Percentiles rank a stretch among this genome's conserved stretches.
These are phyloP conservation scores for Acrocera orbiculus DNA, from an alignment of 2,888 invertebrate genomes.

Conservation along the genomic window DNA sequence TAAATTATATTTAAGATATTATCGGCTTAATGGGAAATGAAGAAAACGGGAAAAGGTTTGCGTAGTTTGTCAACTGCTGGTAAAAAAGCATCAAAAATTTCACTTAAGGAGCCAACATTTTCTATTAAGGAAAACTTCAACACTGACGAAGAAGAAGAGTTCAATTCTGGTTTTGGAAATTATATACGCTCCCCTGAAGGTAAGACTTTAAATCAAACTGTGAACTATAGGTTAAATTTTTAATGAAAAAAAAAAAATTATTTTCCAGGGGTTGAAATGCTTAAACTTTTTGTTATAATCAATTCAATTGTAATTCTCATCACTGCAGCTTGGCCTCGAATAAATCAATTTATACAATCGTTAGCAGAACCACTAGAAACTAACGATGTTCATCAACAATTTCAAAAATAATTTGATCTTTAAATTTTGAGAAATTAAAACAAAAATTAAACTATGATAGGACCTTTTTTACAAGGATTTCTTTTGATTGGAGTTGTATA, in stretches of 20 bases:
- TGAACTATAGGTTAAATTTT: background rate
- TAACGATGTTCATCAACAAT: too few relatives aligned
- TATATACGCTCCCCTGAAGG: slow-evolving; percentile 28
- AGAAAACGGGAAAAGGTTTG: too few relatives aligned
- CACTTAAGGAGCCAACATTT: slow-evolving; percentile 6
- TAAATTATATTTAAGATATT: too few relatives aligned
- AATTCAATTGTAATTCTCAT: slow-evolving; percentile 55
- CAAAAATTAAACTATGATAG: slow-evolving; percentile 37
- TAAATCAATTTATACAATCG: background rate
- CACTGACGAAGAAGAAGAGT: slow-evolving; percentile 20
- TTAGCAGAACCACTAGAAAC: too few relatives aligned
- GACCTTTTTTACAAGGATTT: slow-evolving; percentile 41
- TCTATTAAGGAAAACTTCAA: slow-evolving; percentile 14
- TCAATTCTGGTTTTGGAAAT: slow-evolving; percentile 30
- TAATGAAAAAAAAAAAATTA: background rate
- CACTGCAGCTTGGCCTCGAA: slow-evolving; percentile 49
- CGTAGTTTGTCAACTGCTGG: too few relatives aligned
- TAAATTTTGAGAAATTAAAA: too few relatives aligned
- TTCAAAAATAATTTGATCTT: too few relatives aligned
- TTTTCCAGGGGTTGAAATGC: slow-evolving; percentile 43
- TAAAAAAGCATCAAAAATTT: too few relatives aligned
- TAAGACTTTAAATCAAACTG: slow-evolving; percentile 9
- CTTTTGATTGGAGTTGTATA: slow-evolving; percentile 48
- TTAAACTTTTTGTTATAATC: slow-evolving; percentile 64
- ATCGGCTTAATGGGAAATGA: too few relatives aligned